Base-by-base conservation (phyloP, 1,140 invertebrate genomes). In the Amyelois transitella region DNA sequence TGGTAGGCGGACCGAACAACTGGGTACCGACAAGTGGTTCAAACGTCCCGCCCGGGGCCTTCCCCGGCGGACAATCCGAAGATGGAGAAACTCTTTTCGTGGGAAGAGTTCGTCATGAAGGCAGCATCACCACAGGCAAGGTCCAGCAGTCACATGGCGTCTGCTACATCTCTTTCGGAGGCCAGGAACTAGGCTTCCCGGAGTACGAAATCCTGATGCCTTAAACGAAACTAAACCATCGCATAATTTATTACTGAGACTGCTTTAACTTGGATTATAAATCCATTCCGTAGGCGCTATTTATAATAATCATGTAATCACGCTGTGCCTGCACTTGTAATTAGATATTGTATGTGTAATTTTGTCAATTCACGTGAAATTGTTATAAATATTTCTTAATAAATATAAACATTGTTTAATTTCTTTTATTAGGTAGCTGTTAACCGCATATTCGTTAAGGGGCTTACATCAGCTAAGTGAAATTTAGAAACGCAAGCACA, bases 21-120 rank as follows among this genome's bases (percentile, higher is more conserved):
- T 95, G 94, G 94, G 81, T 93, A 17, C 88, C 90, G 17, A 86
- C 89, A 0, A 89, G 75, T 32, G 92, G 91, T 24, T 91, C 90
- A 2, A 90, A 91, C 64, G 89, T 96, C 62, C 94, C 94, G 18
- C 89, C 91, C 7, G 92, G 92, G 45, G 94, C 95, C 0, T 82
- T 95, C 58, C 91, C 93, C 4, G 94, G 89, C 21, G 95, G 95
- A 6, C 90, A 94, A 69, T 91, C 92, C 7, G 92, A 94, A 65
- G 92, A 93, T 18, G 94, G 94, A 0, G 94, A 96, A 68, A 90
- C 93, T 0, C 86, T 95, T 0, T 94, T 90, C 70, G 79, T 94
- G 18, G 94, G 94, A 12, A 90, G 93, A 50, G 92, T 92, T 0
- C 80, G 89, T 14, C 92, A 94, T 65, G 92, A 94, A 55, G 92